Base-by-base conservation (phyloP, 2,888 invertebrate species). In the Limnephilus auricula region DNA sequence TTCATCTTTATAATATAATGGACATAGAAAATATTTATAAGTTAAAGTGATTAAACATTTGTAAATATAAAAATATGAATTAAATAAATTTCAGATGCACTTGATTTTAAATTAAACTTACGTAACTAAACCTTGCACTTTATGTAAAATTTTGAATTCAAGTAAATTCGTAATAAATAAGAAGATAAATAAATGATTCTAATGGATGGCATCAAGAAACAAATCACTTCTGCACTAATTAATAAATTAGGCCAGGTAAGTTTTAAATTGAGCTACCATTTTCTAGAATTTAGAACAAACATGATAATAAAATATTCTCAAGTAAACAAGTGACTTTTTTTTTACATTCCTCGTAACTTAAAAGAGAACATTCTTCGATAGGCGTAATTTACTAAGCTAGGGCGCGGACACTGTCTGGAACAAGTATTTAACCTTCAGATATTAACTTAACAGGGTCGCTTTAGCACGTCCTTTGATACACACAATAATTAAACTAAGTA, bases 31-130 rank as follows among this genome's bases (percentile, higher is more conserved):
- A 65, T 65, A 65, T 65, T 65, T 65, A 65, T 65, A 65, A 65
- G 65, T 25, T 65, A 65, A n/a, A 65, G 65, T 65, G 65, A n/a
- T 65, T 18, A 65, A 65, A 65, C 65, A 65, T 65, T 65, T 65
- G 65, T 65, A 65, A 65, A 65, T 65, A 65, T 65, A 65, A 65
- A 65, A 65, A 65, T 65, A 65, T 2, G 2, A 65, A 65, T 65
- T n/a, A 65, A 65, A 65, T 65, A 65, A 65, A 65, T 65, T 65
- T 65, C 65, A 65, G 65, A 65, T 65, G 65, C 65, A 65, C 65
- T 65, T 65, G 65, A 65, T 65, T 25, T 65, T 65, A 65, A 65
- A 65, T 18, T 65, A 65, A 65, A 65, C 65, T 65, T 65, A 65
- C 25, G 25, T 65, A 65, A 65, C 25, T 65, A 65, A 65, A 65